Evolutionary conservation across 2,113 vertebrate genomes (phyloP).

Genomic region (Hippocampus zosterae): DNA sequence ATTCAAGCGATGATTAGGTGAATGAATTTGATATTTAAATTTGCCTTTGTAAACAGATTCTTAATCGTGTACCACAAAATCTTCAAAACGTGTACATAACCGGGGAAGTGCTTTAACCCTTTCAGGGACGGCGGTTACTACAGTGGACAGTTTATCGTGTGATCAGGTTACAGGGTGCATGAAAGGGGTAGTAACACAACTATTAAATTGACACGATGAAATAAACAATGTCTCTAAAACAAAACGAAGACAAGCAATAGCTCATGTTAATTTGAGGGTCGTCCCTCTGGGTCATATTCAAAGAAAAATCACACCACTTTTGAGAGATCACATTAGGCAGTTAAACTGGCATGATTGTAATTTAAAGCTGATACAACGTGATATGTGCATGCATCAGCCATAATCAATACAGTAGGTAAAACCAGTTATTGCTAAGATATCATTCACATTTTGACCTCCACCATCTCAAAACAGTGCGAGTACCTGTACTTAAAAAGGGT

Average conservation of each 20-base stretch:
- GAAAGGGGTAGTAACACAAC: neutral
- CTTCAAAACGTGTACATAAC: neutral
- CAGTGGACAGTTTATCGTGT: no score
- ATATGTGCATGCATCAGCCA: constrained; percentile 47
- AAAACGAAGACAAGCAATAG: neutral
- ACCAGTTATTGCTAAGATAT: constrained; percentile 71
- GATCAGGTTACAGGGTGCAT: no score
- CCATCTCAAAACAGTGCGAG: constrained; percentile 23
- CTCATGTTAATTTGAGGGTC: neutral
- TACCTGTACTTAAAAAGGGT: constrained; percentile 11
- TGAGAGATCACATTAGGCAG: constrained; percentile 18
- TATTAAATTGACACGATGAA: constrained; percentile 7
- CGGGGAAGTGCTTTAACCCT: neutral
- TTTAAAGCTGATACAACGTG: constrained; percentile 38
- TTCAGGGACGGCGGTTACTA: no score
- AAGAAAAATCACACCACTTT: constrained; percentile 4
- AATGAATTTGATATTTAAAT: neutral
- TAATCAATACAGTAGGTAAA: constrained; percentile 45
- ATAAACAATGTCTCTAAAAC: neutral
- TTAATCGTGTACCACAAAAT: neutral
- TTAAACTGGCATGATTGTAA: constrained; percentile 16
- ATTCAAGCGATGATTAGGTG: neutral
- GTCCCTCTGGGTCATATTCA: constrained; percentile 7
- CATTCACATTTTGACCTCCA: constrained; percentile 46
- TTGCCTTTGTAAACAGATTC: neutral